Percentiles rank a stretch among this genome's conserved stretches.
Conservation (phyloP, 1,140 invertebrate species). For the Dendrolimus punctatus region DNA sequence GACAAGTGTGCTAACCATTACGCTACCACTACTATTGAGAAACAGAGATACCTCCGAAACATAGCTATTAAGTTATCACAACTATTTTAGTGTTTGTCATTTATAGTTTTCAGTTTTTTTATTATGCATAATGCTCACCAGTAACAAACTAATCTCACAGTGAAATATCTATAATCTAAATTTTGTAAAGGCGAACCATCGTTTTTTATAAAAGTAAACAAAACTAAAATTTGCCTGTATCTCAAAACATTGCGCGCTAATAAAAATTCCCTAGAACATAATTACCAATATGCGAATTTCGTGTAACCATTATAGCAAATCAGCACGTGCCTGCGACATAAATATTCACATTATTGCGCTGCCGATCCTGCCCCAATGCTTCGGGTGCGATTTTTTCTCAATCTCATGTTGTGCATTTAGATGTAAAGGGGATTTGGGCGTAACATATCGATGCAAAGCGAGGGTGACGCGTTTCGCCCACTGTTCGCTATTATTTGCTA, state of each 20-base stretch:
- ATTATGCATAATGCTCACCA: too few species aligned
- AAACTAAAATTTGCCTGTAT: not conserved
- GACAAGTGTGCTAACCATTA: too few species aligned
- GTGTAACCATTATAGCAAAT: constrained; percentile 55
- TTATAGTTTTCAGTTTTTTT: too few species aligned
- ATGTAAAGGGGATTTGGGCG: constrained; percentile 60
- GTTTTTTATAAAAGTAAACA: too few species aligned
- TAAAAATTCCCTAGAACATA: constrained; percentile 29
- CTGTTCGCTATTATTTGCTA: constrained; percentile 66
- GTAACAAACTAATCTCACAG: too few species aligned
- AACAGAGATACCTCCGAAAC: too few species aligned
- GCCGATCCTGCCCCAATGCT: constrained; percentile 26
- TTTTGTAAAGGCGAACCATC: too few species aligned
- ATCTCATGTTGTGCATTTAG: constrained; percentile 60
- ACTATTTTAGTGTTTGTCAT: too few species aligned
- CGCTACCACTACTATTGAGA: too few species aligned
- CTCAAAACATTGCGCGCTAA: constrained; percentile 7
- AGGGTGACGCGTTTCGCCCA: constrained; percentile 51
- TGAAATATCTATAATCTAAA: too few species aligned
- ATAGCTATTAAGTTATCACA: too few species aligned
- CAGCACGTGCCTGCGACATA: constrained; percentile 62
- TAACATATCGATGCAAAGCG: constrained; percentile 50
- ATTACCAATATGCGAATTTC: constrained; percentile 61
- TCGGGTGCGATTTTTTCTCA: constrained; percentile 42
- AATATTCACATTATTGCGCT: constrained; percentile 65